Percentiles rank a stretch among this genome's conserved stretches.
These are phyloP conservation scores for Brachionus asplanchnoidis DNA, from an alignment of 1,140 invertebrate genomes.

Conservation along the genomic window DNA sequence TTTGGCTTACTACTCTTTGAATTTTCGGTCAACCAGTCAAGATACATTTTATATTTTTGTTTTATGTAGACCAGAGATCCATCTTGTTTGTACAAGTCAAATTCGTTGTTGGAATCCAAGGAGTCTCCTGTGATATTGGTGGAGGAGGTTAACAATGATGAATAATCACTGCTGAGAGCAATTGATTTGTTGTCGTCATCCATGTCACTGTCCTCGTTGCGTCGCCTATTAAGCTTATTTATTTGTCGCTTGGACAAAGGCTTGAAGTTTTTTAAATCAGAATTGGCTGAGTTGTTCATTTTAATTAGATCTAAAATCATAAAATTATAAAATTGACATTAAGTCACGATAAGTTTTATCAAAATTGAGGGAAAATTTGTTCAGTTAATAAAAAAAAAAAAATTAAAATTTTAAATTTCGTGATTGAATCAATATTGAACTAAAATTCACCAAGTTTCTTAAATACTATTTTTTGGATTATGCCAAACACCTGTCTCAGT, in stretches of 20 bases:
- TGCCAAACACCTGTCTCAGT: background rate
- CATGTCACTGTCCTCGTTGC: background rate
- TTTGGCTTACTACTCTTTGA: background rate
- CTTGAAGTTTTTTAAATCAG: conserved; percentile 2
- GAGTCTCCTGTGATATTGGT: background rate
- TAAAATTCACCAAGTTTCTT: background rate
- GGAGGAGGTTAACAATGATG: background rate
- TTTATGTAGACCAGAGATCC: conserved; percentile 4
- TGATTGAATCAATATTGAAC: background rate
- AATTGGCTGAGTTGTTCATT: background rate
- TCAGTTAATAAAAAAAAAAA: background rate
- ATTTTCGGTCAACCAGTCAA: conserved; percentile 18
- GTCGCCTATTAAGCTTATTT: background rate
- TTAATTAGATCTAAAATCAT: background rate
- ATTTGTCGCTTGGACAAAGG: conserved; percentile 16
- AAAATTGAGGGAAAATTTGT: background rate
- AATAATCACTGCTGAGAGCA: background rate
- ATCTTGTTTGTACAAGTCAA: conserved; percentile 19
- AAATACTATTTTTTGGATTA: background rate
- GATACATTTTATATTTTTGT: conserved; percentile 37
- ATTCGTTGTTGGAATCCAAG: background rate
- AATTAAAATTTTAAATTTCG: background rate
- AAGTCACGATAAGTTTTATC: background rate
- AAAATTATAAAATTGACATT: background rate
- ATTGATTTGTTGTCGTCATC: conserved; percentile 4